phyloP scores from a whole-genome alignment of 2,113 vertebrate genomes.

The Oostethus manadensis region DNA sequence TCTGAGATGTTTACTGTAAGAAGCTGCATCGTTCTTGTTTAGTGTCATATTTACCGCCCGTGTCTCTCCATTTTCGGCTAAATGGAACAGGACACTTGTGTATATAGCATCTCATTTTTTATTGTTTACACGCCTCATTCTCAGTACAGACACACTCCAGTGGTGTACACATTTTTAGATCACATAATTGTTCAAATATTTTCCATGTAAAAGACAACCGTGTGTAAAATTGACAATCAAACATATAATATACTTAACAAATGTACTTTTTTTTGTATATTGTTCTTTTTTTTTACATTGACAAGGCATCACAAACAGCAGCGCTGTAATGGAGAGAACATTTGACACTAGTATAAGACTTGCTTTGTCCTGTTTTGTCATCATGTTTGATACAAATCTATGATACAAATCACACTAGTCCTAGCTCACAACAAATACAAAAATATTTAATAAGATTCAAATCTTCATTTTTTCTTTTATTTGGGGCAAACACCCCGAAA shows the following conservation, averaged over 20 bases:
- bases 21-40: neutral
- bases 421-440: slow-evolving; percentile 51
- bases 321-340: slow-evolving; percentile 21
- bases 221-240: slow-evolving; percentile 42
- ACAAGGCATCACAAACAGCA: slow-evolving; percentile 52
- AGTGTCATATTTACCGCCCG: neutral
- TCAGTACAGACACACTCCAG: too few relatives aligned
- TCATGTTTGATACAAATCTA: slow-evolving; percentile 31
- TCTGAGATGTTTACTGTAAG: neutral
- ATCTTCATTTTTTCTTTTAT: slow-evolving; percentile 9
- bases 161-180: too few relatives aligned
- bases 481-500: neutral
- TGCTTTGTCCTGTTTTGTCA: slow-evolving; percentile 25
- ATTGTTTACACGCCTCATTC: slow-evolving; percentile 31
- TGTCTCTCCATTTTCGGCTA: neutral
- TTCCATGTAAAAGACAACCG: neutral
- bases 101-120: slow-evolving; percentile 12
- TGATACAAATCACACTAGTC: slow-evolving; percentile 17
- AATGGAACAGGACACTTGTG: neutral
- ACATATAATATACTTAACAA: slow-evolving; percentile 27
- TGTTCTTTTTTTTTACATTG: slow-evolving; percentile 36
- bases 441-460: slow-evolving; percentile 49
- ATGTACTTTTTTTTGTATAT: slow-evolving; percentile 18
- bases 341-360: slow-evolving; percentile 33
- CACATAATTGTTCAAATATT: too few relatives aligned